Base-by-base conservation (phyloP, 2,888 invertebrate genomes). In the Archips xylosteana region DNA sequence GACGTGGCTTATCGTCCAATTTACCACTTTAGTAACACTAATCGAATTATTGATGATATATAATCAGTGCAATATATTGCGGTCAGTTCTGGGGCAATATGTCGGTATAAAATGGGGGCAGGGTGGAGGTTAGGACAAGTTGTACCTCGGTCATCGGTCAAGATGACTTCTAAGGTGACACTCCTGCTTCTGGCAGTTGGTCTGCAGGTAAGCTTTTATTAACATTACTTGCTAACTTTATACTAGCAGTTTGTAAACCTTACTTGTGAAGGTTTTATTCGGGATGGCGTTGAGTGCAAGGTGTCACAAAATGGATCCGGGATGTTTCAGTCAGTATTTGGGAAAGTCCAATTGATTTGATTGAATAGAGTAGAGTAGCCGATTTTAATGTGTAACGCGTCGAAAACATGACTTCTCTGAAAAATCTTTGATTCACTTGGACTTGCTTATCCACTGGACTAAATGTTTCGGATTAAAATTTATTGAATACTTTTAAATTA, bases 41-140 rank as follows among this genome's bases (percentile, higher is more conserved):
- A 71, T 75, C 71, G 54, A 74, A 78, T 79, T 80, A 81, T 82
- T 76, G 82, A 81, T 79, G 75, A 77, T 79, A 39, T 80, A 80
- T 71, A 68, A 78, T 81, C 75, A 76, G 85, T 84, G 77, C 83
- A 78, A 76, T 77, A 71, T 75, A 77, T 82, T 82, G 78, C 81
- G 77, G 74, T 76, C 75, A 76, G 54, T 69, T 62, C 81, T 89
- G 87, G 84, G 80, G 89, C 83, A 91, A 91, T 86, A 84, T 80
- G 76, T 79, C 62, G 49, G 82, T 92, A 92, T 92, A 92, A 83
- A 92, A 83, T 77, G 79, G 72, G 76, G 76, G 76, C 74, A 75
- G 72, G 71, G 68, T 75, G 72, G 65, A 54, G 62, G 72, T 65
- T 71, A 67, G 59, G 67, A 71, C 81, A 86, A 87, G 83, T 87